phyloP scores from a whole-genome alignment of 2,113 vertebrate genomes.

The Stegostoma tigrinum region DNA sequence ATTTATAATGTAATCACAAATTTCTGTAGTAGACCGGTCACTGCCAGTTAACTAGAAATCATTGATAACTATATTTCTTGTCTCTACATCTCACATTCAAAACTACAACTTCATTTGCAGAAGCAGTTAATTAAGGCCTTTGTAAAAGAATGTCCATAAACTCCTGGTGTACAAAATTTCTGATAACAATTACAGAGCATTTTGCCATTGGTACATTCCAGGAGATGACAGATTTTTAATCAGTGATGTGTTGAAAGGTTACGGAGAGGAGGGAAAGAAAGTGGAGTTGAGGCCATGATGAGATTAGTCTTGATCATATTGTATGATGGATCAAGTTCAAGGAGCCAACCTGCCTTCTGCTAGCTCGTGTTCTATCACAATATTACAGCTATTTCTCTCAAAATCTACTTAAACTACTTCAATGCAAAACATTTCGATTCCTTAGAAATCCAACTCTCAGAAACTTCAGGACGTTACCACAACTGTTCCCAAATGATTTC shows the following conservation, averaged over 20 bases:
- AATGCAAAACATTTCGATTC: neutral
- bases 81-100: neutral
- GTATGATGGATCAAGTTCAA: too few relatives aligned
- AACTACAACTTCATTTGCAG: neutral
- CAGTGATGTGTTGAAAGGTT: too few relatives aligned
- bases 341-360: too few relatives aligned
- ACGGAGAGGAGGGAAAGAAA: too few relatives aligned
- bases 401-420: neutral
- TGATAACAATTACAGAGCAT: neutral
- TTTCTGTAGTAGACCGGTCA: neutral
- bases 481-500: neutral
- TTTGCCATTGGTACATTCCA: neutral
- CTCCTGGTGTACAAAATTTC: neutral
- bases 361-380: neutral
- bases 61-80: neutral
- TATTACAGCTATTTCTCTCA: neutral
- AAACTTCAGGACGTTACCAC: neutral
- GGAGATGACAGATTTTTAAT: neutral
- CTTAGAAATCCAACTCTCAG: neutral
- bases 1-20: neutral
- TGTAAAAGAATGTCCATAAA: neutral
- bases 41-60: neutral
- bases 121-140: neutral
- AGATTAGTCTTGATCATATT: too few relatives aligned
- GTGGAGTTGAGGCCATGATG: too few relatives aligned